Conservation (phyloP, 2,113 vertebrate genomes). For the Chaetura pelagica region DNA sequence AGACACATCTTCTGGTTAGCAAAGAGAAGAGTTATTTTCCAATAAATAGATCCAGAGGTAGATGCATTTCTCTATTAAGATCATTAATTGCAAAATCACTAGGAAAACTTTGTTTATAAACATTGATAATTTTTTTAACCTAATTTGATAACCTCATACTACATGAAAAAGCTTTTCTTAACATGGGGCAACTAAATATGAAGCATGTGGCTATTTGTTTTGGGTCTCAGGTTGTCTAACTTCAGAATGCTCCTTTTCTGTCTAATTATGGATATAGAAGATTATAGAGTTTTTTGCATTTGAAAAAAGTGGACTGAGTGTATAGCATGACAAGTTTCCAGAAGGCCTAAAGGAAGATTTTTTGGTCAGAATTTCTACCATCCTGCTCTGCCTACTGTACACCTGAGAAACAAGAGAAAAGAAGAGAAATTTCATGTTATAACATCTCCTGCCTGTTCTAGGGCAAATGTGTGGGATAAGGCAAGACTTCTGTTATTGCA, state of each 20-base stretch:
- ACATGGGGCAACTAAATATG: background rate
- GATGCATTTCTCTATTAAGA: background rate
- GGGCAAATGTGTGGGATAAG: background rate
- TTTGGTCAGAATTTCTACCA: background rate
- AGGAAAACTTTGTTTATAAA: background rate
- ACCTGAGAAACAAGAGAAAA: background rate
- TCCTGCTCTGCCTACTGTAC: background rate
- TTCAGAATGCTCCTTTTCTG: background rate
- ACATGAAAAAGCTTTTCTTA: too few relatives aligned
- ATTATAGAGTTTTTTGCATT: background rate
- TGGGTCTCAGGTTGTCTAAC: background rate
- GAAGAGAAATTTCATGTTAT: background rate
- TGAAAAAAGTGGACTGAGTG: background rate
- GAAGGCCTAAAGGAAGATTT: background rate
- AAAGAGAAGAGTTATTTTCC: background rate
- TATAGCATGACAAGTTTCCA: background rate
- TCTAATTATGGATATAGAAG: background rate
- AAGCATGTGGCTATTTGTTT: background rate
- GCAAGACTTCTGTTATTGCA: background rate
- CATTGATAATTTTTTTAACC: background rate
- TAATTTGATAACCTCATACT: background rate
- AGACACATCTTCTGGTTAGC: background rate
- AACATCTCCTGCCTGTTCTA: background rate
- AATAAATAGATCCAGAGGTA: background rate
- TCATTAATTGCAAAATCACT: background rate